These are phyloP conservation scores for Gopherus evgoodei DNA, from an alignment of 2,113 vertebrate species.

Conservation along the genomic window DNA sequence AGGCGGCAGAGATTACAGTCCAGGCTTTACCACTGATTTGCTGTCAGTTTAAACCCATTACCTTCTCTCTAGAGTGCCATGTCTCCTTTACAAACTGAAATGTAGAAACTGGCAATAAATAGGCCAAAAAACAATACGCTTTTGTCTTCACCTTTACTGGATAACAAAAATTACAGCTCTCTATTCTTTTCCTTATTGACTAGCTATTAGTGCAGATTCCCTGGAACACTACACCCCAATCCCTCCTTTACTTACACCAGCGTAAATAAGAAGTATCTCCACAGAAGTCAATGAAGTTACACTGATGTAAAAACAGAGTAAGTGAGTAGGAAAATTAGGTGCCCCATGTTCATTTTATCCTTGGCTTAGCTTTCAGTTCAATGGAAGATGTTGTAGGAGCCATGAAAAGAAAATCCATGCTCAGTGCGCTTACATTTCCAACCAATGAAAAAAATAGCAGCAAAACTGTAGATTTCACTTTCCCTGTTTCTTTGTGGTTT, in stretches of 20 bases:
- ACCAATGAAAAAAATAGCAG: neutral
- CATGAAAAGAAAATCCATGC: neutral
- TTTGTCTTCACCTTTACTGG: neutral
- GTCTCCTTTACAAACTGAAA: neutral
- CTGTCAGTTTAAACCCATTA: neutral
- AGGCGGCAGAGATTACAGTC: accelerated
- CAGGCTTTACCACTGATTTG: neutral
- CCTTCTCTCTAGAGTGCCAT: neutral
- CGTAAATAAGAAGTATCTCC: neutral
- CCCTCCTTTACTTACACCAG: neutral
- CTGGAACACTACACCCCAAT: neutral
- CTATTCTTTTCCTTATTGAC: neutral
- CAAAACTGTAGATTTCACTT: neutral
- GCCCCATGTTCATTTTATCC: neutral
- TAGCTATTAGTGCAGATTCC: neutral
- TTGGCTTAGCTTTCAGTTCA: neutral
- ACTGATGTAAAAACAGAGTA: neutral
- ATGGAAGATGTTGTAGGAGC: neutral
- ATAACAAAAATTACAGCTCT: neutral
- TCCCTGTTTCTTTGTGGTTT: neutral
- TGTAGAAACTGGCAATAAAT: neutral
- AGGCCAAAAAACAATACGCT: neutral
- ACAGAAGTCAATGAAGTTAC: neutral
- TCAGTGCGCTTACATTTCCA: neutral
- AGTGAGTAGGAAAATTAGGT: neutral